Conservation (phyloP, 2,113 vertebrate genomes). For the Grantiella picta region DNA sequence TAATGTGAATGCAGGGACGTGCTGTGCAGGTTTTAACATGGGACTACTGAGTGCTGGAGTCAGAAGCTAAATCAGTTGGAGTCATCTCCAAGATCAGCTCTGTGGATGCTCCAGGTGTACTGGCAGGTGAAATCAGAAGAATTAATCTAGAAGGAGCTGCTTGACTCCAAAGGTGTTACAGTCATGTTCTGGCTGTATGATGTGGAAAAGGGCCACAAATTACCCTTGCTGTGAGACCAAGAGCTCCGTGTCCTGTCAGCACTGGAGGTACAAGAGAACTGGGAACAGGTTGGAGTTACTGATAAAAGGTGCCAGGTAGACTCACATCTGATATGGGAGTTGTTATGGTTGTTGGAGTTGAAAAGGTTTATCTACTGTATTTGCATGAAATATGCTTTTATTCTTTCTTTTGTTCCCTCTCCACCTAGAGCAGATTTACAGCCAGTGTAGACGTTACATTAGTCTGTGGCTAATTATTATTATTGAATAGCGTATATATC, state of each 20-base stretch:
- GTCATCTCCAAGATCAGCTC: background rate
- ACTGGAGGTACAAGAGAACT: accelerated
- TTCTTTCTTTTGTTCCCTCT: background rate
- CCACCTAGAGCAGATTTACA: background rate
- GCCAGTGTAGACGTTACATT: background rate
- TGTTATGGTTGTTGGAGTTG: background rate
- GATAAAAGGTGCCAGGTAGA: background rate
- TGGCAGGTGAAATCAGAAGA: background rate
- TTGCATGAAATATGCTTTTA: background rate
- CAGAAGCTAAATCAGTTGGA: background rate
- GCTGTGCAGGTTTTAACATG: background rate
- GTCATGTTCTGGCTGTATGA: background rate
- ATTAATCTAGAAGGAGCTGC: accelerated
- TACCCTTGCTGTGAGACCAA: background rate
- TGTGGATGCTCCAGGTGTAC: background rate
- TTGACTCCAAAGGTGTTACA: background rate
- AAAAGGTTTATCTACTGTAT: background rate
- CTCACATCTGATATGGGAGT: background rate
- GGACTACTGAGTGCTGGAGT: accelerated
- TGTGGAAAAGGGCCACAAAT: background rate
- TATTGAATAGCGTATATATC: background rate
- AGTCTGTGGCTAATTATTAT: background rate
- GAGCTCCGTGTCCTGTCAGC: accelerated
- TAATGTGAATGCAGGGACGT: background rate
- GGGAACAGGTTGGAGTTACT: background rate